Evolutionary conservation across 1,140 invertebrate genomes (phyloP), one percentile per base, ranked within the genome.

Genomic region (Alviniconcha marisindica): DNA sequence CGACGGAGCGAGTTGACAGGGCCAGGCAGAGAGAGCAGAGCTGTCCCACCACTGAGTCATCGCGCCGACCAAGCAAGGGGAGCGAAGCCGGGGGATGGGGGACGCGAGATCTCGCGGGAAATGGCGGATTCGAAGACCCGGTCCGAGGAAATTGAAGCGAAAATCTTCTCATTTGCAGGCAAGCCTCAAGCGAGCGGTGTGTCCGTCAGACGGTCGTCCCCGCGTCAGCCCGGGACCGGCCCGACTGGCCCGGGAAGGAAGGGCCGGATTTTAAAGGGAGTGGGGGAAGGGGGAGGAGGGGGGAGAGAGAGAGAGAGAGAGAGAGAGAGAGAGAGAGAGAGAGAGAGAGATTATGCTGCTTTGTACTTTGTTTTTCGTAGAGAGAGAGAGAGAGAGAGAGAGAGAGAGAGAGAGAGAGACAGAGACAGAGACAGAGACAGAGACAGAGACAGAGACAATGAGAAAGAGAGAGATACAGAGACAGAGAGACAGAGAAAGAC

Each of bases 131-230:
- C 69, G 24, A 48, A 2, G 36, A 40, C 5, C 33, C 78, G 28
- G 78, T 31, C 28, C 56, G 40, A 31, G 78, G 78, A 80, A 80
- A 80, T 80, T 80, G 78, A 80, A 80, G 56, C 78, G 78, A 80
- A 80, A 69, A 80, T 80, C 78, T 80, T 44, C 60, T 80, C 78
- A 80, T 80, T 80, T 80, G 78, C 33, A 66, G 60, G 78, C 78
- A 66, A 66, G 56, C 78, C 78, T 66, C 33, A 7, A 77, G 40
- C 44, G 51, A 54, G 31, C 36, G 36, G 60, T n/a, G 54, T 42
- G 76, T 24, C 44, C 21, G 44, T 14, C 10, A 24, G 12, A 54
- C 28, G 31, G 7, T 31, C 28, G 24, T 42, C 33, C 36, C 69
- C 24, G 69, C 21, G n/a, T 36, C 69, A 31, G 15, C 12, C 40